Base-by-base conservation (phyloP, 2,113 vertebrate species). In the Leptobrachium ailaonicum region DNA sequence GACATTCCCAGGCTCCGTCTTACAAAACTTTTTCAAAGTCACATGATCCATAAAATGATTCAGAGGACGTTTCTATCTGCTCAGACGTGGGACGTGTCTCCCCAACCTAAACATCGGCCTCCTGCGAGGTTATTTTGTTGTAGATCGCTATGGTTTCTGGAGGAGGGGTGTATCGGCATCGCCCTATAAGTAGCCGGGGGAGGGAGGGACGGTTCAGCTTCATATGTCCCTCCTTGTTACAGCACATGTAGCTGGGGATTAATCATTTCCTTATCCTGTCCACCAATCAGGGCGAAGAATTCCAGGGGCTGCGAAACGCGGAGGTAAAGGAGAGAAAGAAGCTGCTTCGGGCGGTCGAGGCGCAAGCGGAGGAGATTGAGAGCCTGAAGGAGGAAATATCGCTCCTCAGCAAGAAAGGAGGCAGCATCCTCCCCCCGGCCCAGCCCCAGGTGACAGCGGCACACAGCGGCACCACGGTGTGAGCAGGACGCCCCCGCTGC, bases 381-480 rank as follows among this genome's bases (percentile, higher is more conserved):
- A 75, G 71, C 8, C 85, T 97, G 56, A 92, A 82, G 66, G 83
- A 87, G 73, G 94, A 95, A 85, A 95, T 96, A 66, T 1, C 0
- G 11, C 2, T 88, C 9, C 76, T 95, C 69, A 88, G 87, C 13
- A 87, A 77, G 75, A 94, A 92, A 86, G 92, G 89, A 3, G 89
- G 86, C 0, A 80, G 79, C 2, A 82, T 92, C n/a, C 86, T 93
- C 11, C 92, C 93, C 2, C 91, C 90, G 0, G 74, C 86, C 47
- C 86, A 82, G 0, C 41, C 82, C 56, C 56, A 50, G 47, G 0
- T 56, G 2, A 40, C 66, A 0, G 70, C 83, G 6, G 1, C 68
- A 42, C 68, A 64, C 56, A 13, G 54, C 4, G 63, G 58, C 7
- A 50, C 73, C 4, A 41, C 64, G 43, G 60, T 11, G n/a, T 75